Conservation (phyloP, 2,113 vertebrate species). For the Eurypyga helias region DNA sequence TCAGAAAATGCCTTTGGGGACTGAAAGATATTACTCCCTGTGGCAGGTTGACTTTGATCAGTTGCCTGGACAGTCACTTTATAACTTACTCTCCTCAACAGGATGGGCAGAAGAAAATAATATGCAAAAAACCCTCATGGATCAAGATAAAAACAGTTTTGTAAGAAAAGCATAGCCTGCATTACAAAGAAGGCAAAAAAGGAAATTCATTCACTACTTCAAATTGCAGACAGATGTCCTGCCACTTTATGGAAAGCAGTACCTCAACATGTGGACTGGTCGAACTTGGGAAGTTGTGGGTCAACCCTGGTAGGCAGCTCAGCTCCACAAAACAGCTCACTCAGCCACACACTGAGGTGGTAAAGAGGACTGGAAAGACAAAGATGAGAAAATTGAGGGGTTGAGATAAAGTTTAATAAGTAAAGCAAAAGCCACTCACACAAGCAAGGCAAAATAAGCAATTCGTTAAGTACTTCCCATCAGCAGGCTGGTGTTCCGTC, state of each 20-base stretch:
- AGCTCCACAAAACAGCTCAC: neutral
- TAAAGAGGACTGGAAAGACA: neutral
- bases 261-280: fast-evolving
- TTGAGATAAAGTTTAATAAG: neutral
- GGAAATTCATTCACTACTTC: neutral
- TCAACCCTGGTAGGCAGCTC: neutral
- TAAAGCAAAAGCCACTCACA: neutral
- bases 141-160: neutral
- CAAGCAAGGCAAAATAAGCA: neutral
- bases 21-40: neutral
- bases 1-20: neutral
- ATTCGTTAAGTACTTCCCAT: neutral
- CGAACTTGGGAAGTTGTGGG: neutral
- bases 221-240: neutral
- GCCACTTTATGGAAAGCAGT: neutral
- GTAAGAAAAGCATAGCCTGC: neutral
- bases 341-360: neutral
- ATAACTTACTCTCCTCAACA: neutral
- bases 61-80: fast-evolving
- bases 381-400: neutral
- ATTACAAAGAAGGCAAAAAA: neutral
- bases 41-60: neutral
- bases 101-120: neutral
- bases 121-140: neutral
- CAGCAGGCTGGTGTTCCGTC: neutral